These are phyloP conservation scores for Diorhabda sublineata DNA, from an alignment of 1,140 invertebrate genomes.

Conservation along the genomic window DNA sequence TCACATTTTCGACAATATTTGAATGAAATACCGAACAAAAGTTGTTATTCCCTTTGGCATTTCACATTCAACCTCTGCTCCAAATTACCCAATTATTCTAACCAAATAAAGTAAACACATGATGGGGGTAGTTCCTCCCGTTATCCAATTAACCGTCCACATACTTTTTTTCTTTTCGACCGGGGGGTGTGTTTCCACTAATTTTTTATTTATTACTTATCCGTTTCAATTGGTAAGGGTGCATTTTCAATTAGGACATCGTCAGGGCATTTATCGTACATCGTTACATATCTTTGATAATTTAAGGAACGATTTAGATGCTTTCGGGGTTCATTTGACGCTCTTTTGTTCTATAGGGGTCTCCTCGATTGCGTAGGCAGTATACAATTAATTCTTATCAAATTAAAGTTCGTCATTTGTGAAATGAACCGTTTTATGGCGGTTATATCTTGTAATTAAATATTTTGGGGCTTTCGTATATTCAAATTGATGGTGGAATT, in stretches of 20 bases:
- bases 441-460: no score
- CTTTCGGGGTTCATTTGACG: neutral
- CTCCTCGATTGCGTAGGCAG: neutral
- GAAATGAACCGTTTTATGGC: no score
- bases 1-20: no score
- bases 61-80: neutral
- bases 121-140: neutral
- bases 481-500: no score
- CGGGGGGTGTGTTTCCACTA: neutral
- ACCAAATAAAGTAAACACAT: neutral
- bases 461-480: no score
- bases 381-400: no score
- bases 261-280: neutral
- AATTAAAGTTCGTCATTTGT: no score
- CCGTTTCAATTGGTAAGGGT: slow-evolving; percentile 1
- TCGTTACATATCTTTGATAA: slow-evolving; percentile 1
- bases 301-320: neutral
- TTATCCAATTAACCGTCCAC: neutral
- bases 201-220: neutral
- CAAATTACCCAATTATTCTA: neutral
- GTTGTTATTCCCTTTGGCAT: no score
- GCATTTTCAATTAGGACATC: neutral
- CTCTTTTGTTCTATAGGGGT: neutral
- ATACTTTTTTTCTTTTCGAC: neutral
- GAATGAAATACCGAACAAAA: no score